Evolutionary conservation across 1,140 invertebrate species (phyloP).

Genomic region (Drosophila kikkawai): DNA sequence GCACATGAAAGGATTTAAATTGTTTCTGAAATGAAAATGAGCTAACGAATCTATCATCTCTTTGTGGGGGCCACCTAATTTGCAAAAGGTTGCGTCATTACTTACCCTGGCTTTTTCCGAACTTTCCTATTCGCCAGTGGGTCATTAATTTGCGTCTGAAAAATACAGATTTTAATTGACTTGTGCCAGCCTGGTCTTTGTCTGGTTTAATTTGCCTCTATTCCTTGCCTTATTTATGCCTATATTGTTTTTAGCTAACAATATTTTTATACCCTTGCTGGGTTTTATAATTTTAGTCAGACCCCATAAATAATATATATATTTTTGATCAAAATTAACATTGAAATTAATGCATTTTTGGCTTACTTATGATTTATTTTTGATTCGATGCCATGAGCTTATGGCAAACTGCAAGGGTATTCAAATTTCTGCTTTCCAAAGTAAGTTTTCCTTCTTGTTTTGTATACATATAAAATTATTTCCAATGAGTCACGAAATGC

Average conservation of each 20-base stretch:
- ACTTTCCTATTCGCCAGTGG: neutral
- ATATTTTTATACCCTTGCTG: conserved; percentile 2
- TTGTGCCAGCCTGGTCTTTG: neutral
- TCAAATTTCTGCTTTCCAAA: no score
- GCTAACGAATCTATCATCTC: neutral
- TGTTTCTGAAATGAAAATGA: neutral
- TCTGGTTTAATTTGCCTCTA: neutral
- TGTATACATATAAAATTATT: conserved; percentile 36
- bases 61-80: neutral
- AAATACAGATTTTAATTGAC: conserved; percentile 1
- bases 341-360: no score
- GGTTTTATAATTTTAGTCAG: no score
- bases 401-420: no score
- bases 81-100: neutral
- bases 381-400: no score
- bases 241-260: conserved; percentile 3
- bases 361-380: no score
- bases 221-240: neutral
- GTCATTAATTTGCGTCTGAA: neutral
- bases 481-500: conserved; percentile 15
- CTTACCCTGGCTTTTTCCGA: neutral
- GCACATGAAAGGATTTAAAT: conserved; percentile 3
- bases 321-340: no score
- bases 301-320: no score
- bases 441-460: neutral